Evolutionary conservation across 1,140 invertebrate genomes (phyloP), one percentile per base, ranked within the genome.

Genomic region (Leucophenga varia): DNA sequence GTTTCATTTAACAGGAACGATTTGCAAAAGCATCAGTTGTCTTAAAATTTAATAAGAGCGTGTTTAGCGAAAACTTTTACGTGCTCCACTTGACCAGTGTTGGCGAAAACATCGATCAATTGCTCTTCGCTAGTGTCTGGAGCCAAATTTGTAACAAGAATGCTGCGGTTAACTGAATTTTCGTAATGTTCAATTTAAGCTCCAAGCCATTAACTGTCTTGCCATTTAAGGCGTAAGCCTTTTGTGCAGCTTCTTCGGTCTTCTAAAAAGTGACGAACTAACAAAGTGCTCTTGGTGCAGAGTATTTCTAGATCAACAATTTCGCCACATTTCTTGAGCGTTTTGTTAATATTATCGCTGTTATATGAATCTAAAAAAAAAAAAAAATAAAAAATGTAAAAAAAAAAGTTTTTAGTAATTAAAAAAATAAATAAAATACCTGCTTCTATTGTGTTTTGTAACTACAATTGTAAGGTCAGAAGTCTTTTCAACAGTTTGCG

Each of bases 1-100:
- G n/a, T 16, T 14, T 72, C 68, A 14, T 72, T 69, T 1, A 48
- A 12, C 16, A 72, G 34, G 16, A 72, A 72, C 2, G 68, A 56
- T 39, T 65, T 68, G 50, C 68, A 72, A 55, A 72, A 0, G 16
- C 64, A 2, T 72, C 68, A 0, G 54, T 47, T 4, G 43, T 43
- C 3, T 25, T 32, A 30, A 69, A n/a, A 72, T 12, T 52, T 52
- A n/a, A 72, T 28, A 7, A 54, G 10, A 0, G 68, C 68, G 21
- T 35, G 55, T 6, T 28, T 2, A 3, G 0, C 3, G 2, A 56
- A 2, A 10, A 54, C 6, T 12, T 36, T 37, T 4, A 72, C 14
- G 25, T 6, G 39, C 1, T 60, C 55, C 5, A 72, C 47, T 34
- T 65, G 43, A 10, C 64, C 68, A 31, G n/a, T 41, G 2, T 42